phyloP scores from a whole-genome alignment of 2,888 invertebrate species.

The Cotesia congregata region DNA sequence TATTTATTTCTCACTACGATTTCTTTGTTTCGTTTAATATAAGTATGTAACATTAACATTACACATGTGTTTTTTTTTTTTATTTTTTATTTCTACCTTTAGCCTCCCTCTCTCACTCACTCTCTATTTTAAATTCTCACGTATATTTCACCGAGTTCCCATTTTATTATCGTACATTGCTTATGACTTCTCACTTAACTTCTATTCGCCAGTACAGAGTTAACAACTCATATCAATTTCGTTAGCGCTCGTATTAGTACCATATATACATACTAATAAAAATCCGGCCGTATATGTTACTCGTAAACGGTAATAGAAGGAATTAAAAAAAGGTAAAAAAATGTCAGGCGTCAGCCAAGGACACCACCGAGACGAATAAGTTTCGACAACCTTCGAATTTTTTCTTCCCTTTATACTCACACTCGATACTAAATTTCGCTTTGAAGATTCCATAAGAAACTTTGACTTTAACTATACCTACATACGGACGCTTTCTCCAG shows the following conservation, averaged over 20 bases:
- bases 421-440: not conserved
- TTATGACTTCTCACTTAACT: not conserved
- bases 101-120: conserved; percentile 18
- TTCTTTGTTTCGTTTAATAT: not conserved
- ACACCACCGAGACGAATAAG: conserved; percentile 44
- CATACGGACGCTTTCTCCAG: not conserved
- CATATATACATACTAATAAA: not conserved
- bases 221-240: not conserved
- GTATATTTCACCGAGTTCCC: not conserved
- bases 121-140: conserved; percentile 15
- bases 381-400: conserved; percentile 47
- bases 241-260: conserved; percentile 1
- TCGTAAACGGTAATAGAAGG: no score
- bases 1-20: not conserved
- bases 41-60: not conserved
- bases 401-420: conserved; percentile 35
- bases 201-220: not conserved
- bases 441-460: not conserved
- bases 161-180: not conserved
- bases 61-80: not conserved
- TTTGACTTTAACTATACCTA: not conserved
- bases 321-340: conserved; percentile 18
- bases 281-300: not conserved
- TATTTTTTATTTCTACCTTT: conserved; percentile 17
- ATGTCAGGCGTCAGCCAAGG: conserved; percentile 45